phyloP scores from a whole-genome alignment of 2,113 vertebrate species.

The Corydoras sp. region DNA sequence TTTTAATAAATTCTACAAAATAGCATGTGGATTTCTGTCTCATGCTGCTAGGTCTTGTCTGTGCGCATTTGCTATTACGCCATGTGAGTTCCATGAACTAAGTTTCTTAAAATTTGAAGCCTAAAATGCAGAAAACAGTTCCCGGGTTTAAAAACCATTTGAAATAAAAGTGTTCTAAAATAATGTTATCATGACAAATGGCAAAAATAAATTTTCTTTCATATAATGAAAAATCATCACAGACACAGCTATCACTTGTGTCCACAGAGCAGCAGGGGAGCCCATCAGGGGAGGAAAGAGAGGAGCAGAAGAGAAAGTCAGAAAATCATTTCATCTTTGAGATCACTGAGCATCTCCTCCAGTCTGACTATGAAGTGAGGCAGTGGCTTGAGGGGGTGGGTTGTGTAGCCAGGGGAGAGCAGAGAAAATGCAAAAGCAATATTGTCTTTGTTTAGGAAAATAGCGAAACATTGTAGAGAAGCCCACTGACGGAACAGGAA shows the following conservation, averaged over 20 bases:
- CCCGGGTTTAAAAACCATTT: too few relatives aligned
- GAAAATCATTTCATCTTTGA: constrained; percentile 36
- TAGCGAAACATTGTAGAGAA: neutral
- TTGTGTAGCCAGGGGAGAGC: constrained; percentile 16
- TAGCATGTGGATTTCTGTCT: too few relatives aligned
- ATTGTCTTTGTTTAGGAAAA: constrained; percentile 33
- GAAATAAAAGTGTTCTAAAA: too few relatives aligned
- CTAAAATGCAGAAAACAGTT: too few relatives aligned
- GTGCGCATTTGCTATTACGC: too few relatives aligned
- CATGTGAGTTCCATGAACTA: too few relatives aligned
- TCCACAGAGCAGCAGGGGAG: constrained; percentile 22
- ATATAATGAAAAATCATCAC: too few relatives aligned
- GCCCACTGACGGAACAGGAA: constrained; percentile 12
- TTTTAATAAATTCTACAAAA: too few relatives aligned
- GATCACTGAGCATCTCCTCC: constrained; percentile 21
- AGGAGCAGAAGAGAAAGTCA: constrained; percentile 24
- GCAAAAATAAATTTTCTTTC: too few relatives aligned
- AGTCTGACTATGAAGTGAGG: constrained; percentile 27
- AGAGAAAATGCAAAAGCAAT: constrained; percentile 24
- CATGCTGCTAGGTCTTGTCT: too few relatives aligned
- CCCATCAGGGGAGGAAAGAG: constrained; percentile 43
- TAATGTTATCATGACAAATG: too few relatives aligned
- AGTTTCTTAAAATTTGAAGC: too few relatives aligned
- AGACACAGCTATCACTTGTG: constrained; percentile 1
- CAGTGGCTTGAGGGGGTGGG: neutral